Conservation (phyloP, 2,797 vertebrate genomes). For the Trichosurus vulpecula region DNA sequence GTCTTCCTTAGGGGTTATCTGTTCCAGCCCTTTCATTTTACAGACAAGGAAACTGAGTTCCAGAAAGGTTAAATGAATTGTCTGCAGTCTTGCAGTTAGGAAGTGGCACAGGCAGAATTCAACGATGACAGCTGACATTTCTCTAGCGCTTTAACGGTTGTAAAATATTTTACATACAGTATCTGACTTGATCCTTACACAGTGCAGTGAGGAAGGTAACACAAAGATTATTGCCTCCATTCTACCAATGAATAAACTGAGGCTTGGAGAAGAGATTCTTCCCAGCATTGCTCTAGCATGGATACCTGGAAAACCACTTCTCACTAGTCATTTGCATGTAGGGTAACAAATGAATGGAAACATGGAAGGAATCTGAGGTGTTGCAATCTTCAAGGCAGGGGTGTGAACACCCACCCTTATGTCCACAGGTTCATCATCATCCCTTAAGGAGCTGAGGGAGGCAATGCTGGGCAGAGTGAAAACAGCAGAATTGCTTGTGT, state of each 20-base stretch:
- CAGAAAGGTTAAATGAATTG: background rate
- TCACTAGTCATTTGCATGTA: background rate
- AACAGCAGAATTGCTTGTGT: conserved; percentile 84
- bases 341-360: background rate
- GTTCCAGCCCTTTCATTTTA: background rate
- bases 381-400: background rate
- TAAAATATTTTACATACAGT: background rate
- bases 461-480: conserved; percentile 90
- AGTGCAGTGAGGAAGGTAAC: background rate
- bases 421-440: conserved; percentile 88
- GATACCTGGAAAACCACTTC: background rate
- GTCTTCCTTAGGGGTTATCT: background rate
- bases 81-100: background rate
- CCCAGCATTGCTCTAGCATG: background rate
- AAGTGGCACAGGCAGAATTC: background rate
- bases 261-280: background rate
- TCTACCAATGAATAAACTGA: background rate
- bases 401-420: conserved; percentile 86
- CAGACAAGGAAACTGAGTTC: background rate
- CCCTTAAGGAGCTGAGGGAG: conserved; percentile 79
- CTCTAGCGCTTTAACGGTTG: background rate
- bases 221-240: background rate
- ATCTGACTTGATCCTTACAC: background rate
- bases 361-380: background rate
- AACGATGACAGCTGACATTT: background rate